Evolutionary conservation across 1,140 invertebrate species (phyloP), one percentile per base, ranked within the genome.

Genomic region (Leptopilina clavipes): DNA sequence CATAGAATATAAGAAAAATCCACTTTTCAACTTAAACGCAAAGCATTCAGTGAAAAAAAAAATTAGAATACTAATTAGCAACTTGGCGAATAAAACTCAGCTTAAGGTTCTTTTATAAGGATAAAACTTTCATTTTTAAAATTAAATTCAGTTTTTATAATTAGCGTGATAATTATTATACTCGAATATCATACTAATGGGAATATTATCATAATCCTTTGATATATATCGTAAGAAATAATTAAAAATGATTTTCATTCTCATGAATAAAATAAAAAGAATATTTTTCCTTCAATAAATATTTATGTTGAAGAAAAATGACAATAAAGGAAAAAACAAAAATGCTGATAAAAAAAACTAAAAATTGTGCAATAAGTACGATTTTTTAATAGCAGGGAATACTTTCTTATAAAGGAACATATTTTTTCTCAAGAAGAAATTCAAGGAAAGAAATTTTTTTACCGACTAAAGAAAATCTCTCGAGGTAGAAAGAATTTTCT

Each of bases 351-450:
- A n/a, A n/a, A n/a, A n/a, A n/a, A n/a, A n/a, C n/a, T n/a, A n/a
- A n/a, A n/a, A n/a, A n/a, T n/a, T n/a, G n/a, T n/a, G n/a, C n/a
- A n/a, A n/a, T n/a, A n/a, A n/a, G n/a, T n/a, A n/a, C 25, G 1
- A 31, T 31, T 31, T 31, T 31, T 31, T 31, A 31, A 6, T 3
- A 6, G 25, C 25, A 31, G 6, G 25, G 25, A 31, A 31, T 31
- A n/a, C n/a, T 31, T 31, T 31, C 6, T 31, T 31, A 31, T 31
- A 31, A 31, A 31, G 6, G 6, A 31, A 3, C 25, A 31, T n/a
- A 31, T 31, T 31, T 31, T 31, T 6, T 3, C 1, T 31, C 1
- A 3, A 31, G 74, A 65, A 40, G 71, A 80, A 80, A 71, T 80
- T 76, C 74, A 80, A 80, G 6, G 6, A 31, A 31, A 31, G 25